Evolutionary conservation across 2,113 vertebrate genomes (phyloP).

Genomic region (Sisor rabdophorus): DNA sequence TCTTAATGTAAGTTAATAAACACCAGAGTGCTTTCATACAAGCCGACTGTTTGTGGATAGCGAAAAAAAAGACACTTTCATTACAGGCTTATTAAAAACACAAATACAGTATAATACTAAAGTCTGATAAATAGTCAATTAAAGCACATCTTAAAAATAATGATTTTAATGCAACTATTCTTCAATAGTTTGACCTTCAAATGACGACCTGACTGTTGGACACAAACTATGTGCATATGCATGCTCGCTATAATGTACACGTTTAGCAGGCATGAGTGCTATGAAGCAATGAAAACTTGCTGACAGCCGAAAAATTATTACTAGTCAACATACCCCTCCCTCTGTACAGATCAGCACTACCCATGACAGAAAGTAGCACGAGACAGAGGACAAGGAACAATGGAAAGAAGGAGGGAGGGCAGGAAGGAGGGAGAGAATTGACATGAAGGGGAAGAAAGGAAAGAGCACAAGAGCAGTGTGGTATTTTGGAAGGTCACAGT

Average conservation of each 20-base stretch:
- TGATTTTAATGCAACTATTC: background rate
- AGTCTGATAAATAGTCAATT: background rate
- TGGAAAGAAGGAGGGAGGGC: conserved; percentile 35
- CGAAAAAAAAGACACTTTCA: background rate
- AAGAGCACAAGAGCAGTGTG: background rate
- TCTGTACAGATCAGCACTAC: conserved; percentile 4
- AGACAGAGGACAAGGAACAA: conserved; percentile 48
- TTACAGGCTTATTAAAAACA: background rate
- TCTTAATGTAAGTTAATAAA: conserved; percentile 35
- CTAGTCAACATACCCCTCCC: conserved; percentile 23
- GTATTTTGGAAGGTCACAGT: conserved; percentile 31
- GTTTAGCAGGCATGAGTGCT: conserved; percentile 9
- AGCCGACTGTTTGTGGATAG: background rate
- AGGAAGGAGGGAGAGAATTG: conserved; percentile 33
- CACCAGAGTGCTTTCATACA: conserved; percentile 14
- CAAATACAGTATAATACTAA: background rate
- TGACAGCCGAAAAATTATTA: conserved; percentile 45
- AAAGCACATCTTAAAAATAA: background rate
- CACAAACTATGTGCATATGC: background rate
- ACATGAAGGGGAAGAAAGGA: conserved; percentile 6
- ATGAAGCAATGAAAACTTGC: conserved; percentile 44
- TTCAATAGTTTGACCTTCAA: conserved; percentile 42
- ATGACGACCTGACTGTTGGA: background rate
- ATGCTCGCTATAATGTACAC: background rate
- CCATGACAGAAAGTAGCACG: conserved; percentile 30